Percentiles rank a stretch among this genome's conserved stretches.
Conservation (phyloP, 2,888 invertebrate genomes). For the Torymus auratus region DNA sequence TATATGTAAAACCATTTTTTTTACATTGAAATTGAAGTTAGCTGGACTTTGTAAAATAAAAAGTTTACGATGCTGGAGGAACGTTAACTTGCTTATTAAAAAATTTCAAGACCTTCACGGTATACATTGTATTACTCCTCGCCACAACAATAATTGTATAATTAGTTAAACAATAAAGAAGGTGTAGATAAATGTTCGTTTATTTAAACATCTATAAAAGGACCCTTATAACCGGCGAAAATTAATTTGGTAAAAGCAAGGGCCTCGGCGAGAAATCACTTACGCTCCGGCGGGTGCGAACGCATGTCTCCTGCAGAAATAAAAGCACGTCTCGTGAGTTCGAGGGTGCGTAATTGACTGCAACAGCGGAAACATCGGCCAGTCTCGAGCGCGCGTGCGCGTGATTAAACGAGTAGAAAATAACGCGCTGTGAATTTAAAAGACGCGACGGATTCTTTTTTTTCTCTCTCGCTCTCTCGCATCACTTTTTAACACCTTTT, state of each 20-base stretch:
- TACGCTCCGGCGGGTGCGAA: not conserved
- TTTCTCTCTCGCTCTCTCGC: not conserved
- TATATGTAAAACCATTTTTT: no score
- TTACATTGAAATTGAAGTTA: not conserved
- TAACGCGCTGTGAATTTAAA: conserved; percentile 44
- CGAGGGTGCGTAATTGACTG: conserved; percentile 50
- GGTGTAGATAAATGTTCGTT: no score
- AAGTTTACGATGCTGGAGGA: no score
- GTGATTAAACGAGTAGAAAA: conserved; percentile 43
- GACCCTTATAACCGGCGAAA: no score
- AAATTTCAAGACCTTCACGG: no score
- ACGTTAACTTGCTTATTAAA: no score
- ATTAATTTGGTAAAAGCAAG: no score
- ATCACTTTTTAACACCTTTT: not conserved
- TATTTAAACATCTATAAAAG: no score
- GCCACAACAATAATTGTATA: no score
- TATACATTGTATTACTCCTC: no score
- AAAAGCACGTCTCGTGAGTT: not conserved
- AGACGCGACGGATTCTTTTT: not conserved
- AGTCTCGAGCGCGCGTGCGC: conserved; percentile 22
- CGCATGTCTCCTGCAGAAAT: not conserved
- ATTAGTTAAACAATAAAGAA: no score
- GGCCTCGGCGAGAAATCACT: no score
- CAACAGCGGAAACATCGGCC: conserved; percentile 45
- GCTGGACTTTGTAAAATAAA: not conserved